phyloP scores from a whole-genome alignment of 2,113 vertebrate genomes.

The Leucoraja erinaceus region DNA sequence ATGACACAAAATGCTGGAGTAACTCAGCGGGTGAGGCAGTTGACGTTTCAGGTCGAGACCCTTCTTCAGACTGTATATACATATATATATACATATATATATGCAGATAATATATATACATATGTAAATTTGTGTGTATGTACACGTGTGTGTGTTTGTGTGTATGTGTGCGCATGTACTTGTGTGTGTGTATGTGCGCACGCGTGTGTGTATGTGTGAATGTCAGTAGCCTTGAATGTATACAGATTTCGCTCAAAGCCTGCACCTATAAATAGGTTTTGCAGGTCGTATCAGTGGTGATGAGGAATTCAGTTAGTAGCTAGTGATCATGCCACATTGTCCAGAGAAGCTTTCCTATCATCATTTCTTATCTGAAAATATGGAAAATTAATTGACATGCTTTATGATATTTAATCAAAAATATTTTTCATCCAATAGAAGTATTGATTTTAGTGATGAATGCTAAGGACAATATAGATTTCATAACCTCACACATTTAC shows the following conservation, averaged over 20 bases:
- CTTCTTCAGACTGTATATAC: too few relatives aligned
- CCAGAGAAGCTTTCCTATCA: not conserved
- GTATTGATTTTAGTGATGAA: not conserved
- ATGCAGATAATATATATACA: too few relatives aligned
- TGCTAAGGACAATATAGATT: not conserved
- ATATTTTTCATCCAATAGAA: not conserved
- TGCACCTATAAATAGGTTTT: not conserved
- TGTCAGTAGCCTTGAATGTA: too few relatives aligned
- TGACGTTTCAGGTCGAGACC: too few relatives aligned
- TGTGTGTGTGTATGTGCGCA: too few relatives aligned
- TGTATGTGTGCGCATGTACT: too few relatives aligned
- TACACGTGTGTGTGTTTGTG: too few relatives aligned
- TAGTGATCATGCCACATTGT: not conserved
- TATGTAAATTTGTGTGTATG: too few relatives aligned
- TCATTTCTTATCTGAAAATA: not conserved
- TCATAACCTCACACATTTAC: not conserved
- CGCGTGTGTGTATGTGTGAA: too few relatives aligned
- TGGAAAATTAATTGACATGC: not conserved
- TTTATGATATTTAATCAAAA: not conserved
- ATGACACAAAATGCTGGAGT: too few relatives aligned
- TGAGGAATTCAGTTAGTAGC: not conserved
- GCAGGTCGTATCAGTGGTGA: not conserved
- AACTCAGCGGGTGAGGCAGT: too few relatives aligned
- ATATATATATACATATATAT: too few relatives aligned
- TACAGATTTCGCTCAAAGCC: not conserved